Base-by-base conservation (phyloP, 2,797 vertebrate genomes). In the Oophaga sylvatica region DNA sequence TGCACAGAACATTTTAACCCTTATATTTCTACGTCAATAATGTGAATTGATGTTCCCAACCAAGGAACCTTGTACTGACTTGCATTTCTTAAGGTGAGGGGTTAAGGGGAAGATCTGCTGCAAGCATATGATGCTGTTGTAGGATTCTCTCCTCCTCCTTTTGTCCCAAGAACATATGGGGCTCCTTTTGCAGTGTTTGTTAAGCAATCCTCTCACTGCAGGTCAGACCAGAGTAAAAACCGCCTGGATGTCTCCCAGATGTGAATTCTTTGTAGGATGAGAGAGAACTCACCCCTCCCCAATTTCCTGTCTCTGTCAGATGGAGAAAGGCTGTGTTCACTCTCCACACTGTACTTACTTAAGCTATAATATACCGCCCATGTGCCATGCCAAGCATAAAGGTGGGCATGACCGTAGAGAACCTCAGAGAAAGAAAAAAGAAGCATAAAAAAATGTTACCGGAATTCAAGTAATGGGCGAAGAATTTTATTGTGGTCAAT, bases 201-300 rank as follows among this genome's bases (percentile, higher is more conserved):
- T 89, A 86, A 86, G 88, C 88, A 89, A 89, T 89, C 84, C 80
- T 81, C 88, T 89, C 88, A 89, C 84, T 80, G 41, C 84, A 89
- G 88, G 88, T 89, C 88, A 89, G 80, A 86, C 88, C 88, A 89
- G 88, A 89, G 88, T 86, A 86, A 89, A 81, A 89, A 89, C 22
- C 63, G 88, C 84, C 88, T 89, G 88, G 88, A 89, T 89, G 88
- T 86, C 88, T 89, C 88, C 88, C 88, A 89, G 88, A 89, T 89
- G 88, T 89, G 88, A 89, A 89, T 89, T 89, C 88, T 89, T 89
- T 89, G 60, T 78, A 79, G 88, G 88, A 89, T 89, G 88, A 89
- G 88, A 89, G 88, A 71, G 80, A 83, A 56, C n/a, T 70, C 87
- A 86, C 84, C 88, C 88, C 87, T 89, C 88, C 88, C 88, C 88